phyloP scores from a whole-genome alignment of 1,140 invertebrate species.

The Octopus sinensis region DNA sequence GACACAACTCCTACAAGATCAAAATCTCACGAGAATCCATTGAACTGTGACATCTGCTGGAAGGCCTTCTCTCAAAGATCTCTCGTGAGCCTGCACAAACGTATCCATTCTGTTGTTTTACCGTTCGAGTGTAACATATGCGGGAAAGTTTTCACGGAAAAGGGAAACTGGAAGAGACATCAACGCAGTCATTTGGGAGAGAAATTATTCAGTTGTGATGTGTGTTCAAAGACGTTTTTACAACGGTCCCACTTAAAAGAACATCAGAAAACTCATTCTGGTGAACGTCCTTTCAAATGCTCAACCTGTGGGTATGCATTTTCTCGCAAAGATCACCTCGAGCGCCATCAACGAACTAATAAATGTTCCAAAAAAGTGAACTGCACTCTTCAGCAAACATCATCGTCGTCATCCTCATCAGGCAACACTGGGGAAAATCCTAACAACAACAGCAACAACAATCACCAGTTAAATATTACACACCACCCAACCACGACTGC shows the following conservation, averaged over 20 bases:
- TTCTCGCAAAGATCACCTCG: slow-evolving; percentile 8
- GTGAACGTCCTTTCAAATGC: slow-evolving; percentile 83
- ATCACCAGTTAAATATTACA: background rate
- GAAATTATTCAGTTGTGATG: slow-evolving; percentile 87
- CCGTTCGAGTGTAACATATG: slow-evolving; percentile 32
- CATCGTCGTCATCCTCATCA: background rate
- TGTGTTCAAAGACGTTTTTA: slow-evolving; percentile 64
- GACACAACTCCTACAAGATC: background rate
- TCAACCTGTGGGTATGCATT: slow-evolving; percentile 78
- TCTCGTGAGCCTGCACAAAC: background rate
- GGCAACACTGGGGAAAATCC: background rate
- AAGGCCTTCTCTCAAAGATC: slow-evolving; percentile 13
- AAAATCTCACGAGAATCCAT: slow-evolving; percentile 1
- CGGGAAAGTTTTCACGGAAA: slow-evolving; percentile 29
- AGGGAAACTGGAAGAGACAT: slow-evolving; percentile 25
- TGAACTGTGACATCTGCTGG: slow-evolving; percentile 20
- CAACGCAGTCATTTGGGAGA: slow-evolving; percentile 86
- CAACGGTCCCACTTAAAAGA: slow-evolving; percentile 68
- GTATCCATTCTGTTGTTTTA: background rate
- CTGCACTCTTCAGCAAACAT: background rate
- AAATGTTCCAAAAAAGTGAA: background rate
- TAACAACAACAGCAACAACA: background rate
- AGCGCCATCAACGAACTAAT: background rate
- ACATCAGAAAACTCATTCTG: slow-evolving; percentile 65
- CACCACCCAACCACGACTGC: background rate